Percentiles rank a stretch among this genome's conserved stretches.
phyloP scores from a whole-genome alignment of 1,140 invertebrate genomes.

The Saxidomus purpurata region DNA sequence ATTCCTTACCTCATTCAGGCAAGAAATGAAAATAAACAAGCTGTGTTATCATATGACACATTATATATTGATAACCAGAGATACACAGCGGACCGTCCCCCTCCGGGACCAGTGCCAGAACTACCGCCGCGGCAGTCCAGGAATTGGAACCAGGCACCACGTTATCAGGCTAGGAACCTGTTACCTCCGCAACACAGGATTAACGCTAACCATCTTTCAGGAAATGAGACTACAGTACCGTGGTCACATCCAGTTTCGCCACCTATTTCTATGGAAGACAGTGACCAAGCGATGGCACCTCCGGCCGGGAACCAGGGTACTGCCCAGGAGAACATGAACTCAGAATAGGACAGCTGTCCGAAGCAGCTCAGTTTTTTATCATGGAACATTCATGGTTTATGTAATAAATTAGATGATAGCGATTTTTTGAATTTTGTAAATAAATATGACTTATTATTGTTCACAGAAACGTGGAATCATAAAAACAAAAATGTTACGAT shows the following conservation, averaged over 20 bases:
- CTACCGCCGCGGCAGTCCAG: not conserved
- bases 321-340: not conserved
- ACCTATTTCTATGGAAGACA: not conserved
- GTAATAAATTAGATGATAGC: constrained; percentile 27
- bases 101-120: not conserved
- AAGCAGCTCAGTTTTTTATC: constrained; percentile 31
- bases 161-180: too few species aligned
- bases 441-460: constrained; percentile 25
- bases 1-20: not conserved
- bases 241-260: not conserved
- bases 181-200: not conserved
- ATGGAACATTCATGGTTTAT: constrained; percentile 49
- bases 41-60: not conserved
- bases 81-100: not conserved
- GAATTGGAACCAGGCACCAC: not conserved
- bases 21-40: not conserved
- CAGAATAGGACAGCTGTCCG: not conserved
- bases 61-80: not conserved
- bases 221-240: too few species aligned
- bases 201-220: too few species aligned
- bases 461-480: constrained; percentile 50
- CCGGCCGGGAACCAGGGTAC: too few species aligned
- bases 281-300: not conserved
- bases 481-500: not conserved
- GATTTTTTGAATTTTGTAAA: constrained; percentile 48